These are phyloP conservation scores for Casuarius casuarius DNA, from an alignment of 2,113 vertebrate genomes.

Conservation along the genomic window DNA sequence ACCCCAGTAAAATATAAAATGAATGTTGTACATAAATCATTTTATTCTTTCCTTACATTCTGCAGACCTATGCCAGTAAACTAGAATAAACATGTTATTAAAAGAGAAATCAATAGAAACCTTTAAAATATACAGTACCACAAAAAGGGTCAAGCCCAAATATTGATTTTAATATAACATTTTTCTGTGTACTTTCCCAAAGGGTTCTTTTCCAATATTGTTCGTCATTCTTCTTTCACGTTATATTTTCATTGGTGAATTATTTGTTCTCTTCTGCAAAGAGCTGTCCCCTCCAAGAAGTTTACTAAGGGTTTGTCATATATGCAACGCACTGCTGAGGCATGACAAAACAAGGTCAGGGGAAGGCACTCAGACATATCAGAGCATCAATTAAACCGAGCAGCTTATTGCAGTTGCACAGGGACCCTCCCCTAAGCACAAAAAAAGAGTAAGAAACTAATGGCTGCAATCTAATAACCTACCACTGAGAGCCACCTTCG, in stretches of 20 bases:
- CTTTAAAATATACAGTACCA: conserved; percentile 76
- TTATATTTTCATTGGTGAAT: conserved; percentile 41
- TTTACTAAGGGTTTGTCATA: conserved; percentile 34
- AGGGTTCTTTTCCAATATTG: conserved; percentile 76
- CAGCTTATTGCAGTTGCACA: background rate
- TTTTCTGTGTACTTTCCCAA: conserved; percentile 73
- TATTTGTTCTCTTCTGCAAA: conserved; percentile 45
- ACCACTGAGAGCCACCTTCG: background rate
- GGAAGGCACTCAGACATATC: background rate
- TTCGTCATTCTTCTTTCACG: conserved; percentile 75
- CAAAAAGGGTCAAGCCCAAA: conserved; percentile 73
- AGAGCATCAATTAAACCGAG: background rate
- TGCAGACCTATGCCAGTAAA: conserved; percentile 68
- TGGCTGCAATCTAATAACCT: background rate
- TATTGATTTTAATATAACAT: conserved; percentile 80
- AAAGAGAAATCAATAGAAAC: conserved; percentile 77
- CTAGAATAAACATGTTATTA: conserved; percentile 83
- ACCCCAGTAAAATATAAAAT: conserved; percentile 31
- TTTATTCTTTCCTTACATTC: conserved; percentile 51
- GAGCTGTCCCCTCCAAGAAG: background rate
- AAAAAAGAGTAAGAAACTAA: background rate
- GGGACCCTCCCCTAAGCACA: background rate
- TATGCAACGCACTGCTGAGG: conserved; percentile 7
- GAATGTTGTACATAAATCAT: conserved; percentile 34
- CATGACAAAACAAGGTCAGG: background rate